phyloP scores from a whole-genome alignment of 2,113 vertebrate genomes.

The Toxotes chatareus region DNA sequence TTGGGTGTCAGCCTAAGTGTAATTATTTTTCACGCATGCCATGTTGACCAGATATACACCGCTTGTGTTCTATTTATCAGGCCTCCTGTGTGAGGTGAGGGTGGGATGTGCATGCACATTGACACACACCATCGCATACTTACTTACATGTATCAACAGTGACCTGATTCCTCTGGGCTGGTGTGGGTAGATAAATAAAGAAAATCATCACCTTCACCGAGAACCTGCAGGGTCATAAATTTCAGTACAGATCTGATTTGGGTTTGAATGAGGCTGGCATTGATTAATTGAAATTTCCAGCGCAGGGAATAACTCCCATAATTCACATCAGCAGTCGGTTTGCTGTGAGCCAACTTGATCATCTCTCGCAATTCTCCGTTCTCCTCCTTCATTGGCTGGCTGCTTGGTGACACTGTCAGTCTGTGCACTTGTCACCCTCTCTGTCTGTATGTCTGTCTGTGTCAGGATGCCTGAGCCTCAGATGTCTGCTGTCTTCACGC shows the following conservation, averaged over 20 bases:
- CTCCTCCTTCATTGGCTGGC: slow-evolving; percentile 28
- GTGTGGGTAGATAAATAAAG: slow-evolving; percentile 49
- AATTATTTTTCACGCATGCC: slow-evolving; percentile 76
- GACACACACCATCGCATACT: slow-evolving; percentile 7
- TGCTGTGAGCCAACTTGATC: slow-evolving; percentile 49
- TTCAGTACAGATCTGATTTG: slow-evolving; percentile 63
- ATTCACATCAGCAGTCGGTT: slow-evolving; percentile 62
- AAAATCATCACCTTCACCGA: slow-evolving; percentile 43
- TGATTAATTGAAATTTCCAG: slow-evolving; percentile 72
- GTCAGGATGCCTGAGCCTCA: slow-evolving; percentile 47
- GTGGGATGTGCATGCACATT: background rate
- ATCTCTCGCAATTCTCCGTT: slow-evolving; percentile 24
- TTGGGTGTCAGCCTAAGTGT: slow-evolving; percentile 77
- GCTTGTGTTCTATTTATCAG: slow-evolving; percentile 69
- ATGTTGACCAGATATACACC: slow-evolving; percentile 73
- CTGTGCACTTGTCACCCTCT: slow-evolving; percentile 41
- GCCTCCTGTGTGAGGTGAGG: slow-evolving; percentile 31
- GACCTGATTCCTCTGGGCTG: slow-evolving; percentile 48
- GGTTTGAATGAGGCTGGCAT: slow-evolving; percentile 64
- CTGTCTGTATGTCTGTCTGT: slow-evolving; percentile 36
- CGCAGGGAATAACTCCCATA: slow-evolving; percentile 59
- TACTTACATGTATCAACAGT: slow-evolving; percentile 49
- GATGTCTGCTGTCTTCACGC: slow-evolving; percentile 54
- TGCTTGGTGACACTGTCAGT: slow-evolving; percentile 39
- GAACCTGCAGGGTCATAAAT: slow-evolving; percentile 54